phyloP scores from a whole-genome alignment of 2,888 invertebrate species.

The Meganola albula region DNA sequence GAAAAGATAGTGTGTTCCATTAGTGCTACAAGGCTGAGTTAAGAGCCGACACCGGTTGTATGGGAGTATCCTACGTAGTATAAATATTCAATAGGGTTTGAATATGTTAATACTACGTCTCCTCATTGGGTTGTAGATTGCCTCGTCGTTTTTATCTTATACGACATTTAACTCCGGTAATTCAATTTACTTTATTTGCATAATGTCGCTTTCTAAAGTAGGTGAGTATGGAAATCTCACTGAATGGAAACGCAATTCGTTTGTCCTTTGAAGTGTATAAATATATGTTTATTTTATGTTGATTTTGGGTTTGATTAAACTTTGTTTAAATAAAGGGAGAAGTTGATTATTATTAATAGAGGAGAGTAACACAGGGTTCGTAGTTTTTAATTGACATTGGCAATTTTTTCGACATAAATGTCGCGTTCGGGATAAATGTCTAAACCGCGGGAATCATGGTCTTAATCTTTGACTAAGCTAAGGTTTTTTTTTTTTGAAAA shows the following conservation, averaged over 20 bases:
- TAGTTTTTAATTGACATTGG: conserved; percentile 24
- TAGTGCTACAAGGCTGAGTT: conserved; percentile 66
- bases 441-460: too few relatives aligned
- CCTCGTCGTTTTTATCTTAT: conserved; percentile 77
- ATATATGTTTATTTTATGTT: conserved; percentile 28
- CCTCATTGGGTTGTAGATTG: conserved; percentile 76
- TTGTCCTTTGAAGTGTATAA: conserved; percentile 32
- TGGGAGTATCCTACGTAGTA: conserved; percentile 44
- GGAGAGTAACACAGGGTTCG: too few relatives aligned
- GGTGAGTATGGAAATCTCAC: conserved; percentile 70
- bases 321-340: too few relatives aligned
- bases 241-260: conserved; percentile 30
- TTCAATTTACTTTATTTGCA: conserved; percentile 77
- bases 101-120: conserved; percentile 73
- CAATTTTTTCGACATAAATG: too few relatives aligned
- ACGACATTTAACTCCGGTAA: conserved; percentile 78
- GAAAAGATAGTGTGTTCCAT: conserved; percentile 62
- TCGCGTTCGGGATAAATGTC: too few relatives aligned
- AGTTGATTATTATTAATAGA: too few relatives aligned
- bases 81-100: conserved; percentile 76
- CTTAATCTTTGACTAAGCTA: too few relatives aligned
- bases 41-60: conserved; percentile 35
- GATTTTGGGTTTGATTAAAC: conserved; percentile 21
- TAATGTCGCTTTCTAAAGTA: conserved; percentile 71
- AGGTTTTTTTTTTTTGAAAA: too few relatives aligned